phyloP scores from a whole-genome alignment of 2,113 vertebrate species.

The Ammodramus savannarum region DNA sequence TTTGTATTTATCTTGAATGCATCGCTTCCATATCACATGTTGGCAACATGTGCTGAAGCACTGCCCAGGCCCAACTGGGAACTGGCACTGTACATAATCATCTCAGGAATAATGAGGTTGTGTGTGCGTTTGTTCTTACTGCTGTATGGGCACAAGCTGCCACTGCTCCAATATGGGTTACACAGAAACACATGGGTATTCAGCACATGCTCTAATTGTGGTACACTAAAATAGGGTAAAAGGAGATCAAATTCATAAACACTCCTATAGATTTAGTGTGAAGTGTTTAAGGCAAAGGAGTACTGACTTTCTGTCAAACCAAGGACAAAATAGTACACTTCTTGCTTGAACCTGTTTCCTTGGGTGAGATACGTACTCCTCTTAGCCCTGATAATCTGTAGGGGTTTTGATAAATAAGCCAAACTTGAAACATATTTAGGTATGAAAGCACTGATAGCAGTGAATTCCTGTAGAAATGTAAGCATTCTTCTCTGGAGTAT shows the following conservation, averaged over 20 bases:
- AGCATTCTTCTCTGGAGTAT: not conserved
- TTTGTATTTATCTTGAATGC: constrained; percentile 93
- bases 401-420: not conserved
- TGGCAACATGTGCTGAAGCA: constrained; percentile 90
- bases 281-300: not conserved
- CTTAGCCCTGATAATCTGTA: not conserved
- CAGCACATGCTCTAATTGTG: not conserved
- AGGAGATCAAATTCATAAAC: not conserved
- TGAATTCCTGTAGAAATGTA: not conserved
- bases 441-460: not conserved
- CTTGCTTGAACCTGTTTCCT: not conserved
- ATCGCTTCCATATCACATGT: constrained; percentile 96
- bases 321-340: not conserved
- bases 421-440: not conserved
- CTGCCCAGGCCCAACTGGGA: constrained; percentile 96
- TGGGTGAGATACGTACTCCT: not conserved
- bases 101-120: constrained; percentile 96
- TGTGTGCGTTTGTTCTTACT: not conserved
- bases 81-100: constrained; percentile 88
- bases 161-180: not conserved
- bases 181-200: not conserved
- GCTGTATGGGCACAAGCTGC: rapidly evolving
- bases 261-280: not conserved
- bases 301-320: not conserved
- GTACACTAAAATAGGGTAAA: not conserved